These are phyloP conservation scores for Mesocricetus auratus DNA, from an alignment of 2,113 vertebrate species.

Conservation along the genomic window DNA sequence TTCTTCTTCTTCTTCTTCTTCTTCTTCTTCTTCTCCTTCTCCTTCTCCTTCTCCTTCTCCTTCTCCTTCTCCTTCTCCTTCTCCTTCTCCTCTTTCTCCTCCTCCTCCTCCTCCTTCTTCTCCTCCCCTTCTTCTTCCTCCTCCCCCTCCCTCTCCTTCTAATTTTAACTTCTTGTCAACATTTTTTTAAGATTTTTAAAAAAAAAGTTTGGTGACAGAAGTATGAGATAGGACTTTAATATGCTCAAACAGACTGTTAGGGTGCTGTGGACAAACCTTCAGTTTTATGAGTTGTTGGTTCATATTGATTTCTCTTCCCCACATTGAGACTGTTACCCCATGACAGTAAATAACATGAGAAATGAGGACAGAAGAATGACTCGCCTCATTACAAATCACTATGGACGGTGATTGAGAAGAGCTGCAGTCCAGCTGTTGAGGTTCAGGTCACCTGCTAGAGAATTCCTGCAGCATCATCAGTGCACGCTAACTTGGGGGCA, in stretches of 20 bases:
- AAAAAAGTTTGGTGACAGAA: not conserved
- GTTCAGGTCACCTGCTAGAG: not conserved
- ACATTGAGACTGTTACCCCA: constrained; percentile 18
- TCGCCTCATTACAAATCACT: constrained; percentile 38
- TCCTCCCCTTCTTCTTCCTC: no score
- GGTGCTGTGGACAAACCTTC: not conserved
- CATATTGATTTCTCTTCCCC: not conserved
- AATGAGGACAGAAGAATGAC: constrained; percentile 47
- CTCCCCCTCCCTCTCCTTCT: no score
- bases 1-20: no score
- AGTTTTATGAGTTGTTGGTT: not conserved
- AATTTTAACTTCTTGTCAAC: not conserved
- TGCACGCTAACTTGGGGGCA: not conserved
- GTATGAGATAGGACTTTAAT: not conserved
- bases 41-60: no score
- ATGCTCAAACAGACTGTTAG: not conserved
- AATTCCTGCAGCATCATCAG: not conserved
- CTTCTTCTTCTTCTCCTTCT: no score
- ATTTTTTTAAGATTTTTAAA: not conserved
- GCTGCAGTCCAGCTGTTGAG: not conserved
- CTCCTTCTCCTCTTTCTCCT: no score
- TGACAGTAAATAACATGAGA: constrained; percentile 44
- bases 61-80: no score
- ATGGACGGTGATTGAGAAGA: constrained; percentile 52
- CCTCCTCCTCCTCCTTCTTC: no score